Evolutionary conservation across 2,113 vertebrate species (phyloP).

Genomic region (Elanus axillaris): DNA sequence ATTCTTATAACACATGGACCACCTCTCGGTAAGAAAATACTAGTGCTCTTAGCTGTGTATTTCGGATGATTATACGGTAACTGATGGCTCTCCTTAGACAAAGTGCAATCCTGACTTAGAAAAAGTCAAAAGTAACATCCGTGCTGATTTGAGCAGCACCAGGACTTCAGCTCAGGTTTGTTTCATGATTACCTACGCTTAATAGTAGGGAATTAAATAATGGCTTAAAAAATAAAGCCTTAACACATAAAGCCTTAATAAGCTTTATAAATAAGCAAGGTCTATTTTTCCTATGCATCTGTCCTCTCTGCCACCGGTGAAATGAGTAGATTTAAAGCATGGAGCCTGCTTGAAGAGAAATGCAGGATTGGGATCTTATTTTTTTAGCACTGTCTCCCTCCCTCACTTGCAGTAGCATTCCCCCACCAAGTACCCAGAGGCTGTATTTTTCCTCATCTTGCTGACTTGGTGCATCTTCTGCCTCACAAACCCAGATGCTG

Average conservation of each 20-base stretch:
- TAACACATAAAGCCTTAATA: not conserved
- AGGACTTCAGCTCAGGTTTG: not conserved
- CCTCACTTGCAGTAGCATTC: not conserved
- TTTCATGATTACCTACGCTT: not conserved
- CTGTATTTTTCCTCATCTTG: not conserved
- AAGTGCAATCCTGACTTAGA: not conserved
- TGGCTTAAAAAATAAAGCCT: not conserved
- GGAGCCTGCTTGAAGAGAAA: not conserved
- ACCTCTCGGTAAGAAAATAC: constrained; percentile 85
- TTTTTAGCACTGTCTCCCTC: not conserved
- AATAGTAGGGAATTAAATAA: not conserved
- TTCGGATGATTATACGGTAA: not conserved
- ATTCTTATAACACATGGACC: constrained; percentile 95
- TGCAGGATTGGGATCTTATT: not conserved
- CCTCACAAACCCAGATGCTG: not conserved
- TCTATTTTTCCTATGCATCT: not conserved
- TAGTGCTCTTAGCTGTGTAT: not conserved
- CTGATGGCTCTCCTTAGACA: not conserved
- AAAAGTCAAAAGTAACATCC: not conserved
- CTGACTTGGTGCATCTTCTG: not conserved
- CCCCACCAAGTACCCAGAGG: not conserved
- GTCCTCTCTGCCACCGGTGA: not conserved
- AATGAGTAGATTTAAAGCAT: not conserved
- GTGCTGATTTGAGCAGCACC: not conserved
- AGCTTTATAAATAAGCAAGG: not conserved